Evolutionary conservation across 2,888 invertebrate species (phyloP), one percentile per base, ranked within the genome.

Genomic region (Gisinianus flammeolus): DNA sequence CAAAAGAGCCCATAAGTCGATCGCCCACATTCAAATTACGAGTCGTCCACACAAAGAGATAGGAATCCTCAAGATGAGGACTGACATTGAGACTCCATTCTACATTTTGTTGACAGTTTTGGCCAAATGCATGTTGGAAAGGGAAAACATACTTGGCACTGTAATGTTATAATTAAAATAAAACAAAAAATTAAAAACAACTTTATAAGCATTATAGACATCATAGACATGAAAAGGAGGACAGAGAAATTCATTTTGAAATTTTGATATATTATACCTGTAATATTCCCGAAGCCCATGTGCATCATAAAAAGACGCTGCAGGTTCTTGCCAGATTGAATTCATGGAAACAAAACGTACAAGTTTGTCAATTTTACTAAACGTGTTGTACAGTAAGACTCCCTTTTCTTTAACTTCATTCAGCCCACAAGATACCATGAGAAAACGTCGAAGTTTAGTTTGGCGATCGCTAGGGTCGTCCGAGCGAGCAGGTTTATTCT

Each of bases 81-180:
- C 62, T 28, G 28, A 26, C 24, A 26, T 62, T 62, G 2, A 62
- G 24, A 6, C 26, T 62, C 24, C 28, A 26, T 10, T 62, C 16
- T 5, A 62, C 62, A 62, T 62, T 62, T 26, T 26, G 62, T 28
- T 26, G 6, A 62, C 62, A 62, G 26, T 12, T 5, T 16, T 62
- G 62, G 12, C 28, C 62, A 26, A 26, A 62, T 26, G 26, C 28
- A 26, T 62, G 16, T 4, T 62, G 24, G 26, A 12, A 62, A 6
- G 26, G 62, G 16, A 62, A 62, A 26, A 62, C 62, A 26, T 28
- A 62, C 16, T 62, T 62, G 24, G 62, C 62, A 62, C 62, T 62
- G 26, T 12, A 62, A 54, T n/a, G 16, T 12, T 12, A n/a, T 3
- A 54, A 54, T n/a, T 44, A 44, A 22, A 62, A 8, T 2, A 62